These are phyloP conservation scores for Agriotes lineatus DNA, from an alignment of 2,888 invertebrate species.

Conservation along the genomic window DNA sequence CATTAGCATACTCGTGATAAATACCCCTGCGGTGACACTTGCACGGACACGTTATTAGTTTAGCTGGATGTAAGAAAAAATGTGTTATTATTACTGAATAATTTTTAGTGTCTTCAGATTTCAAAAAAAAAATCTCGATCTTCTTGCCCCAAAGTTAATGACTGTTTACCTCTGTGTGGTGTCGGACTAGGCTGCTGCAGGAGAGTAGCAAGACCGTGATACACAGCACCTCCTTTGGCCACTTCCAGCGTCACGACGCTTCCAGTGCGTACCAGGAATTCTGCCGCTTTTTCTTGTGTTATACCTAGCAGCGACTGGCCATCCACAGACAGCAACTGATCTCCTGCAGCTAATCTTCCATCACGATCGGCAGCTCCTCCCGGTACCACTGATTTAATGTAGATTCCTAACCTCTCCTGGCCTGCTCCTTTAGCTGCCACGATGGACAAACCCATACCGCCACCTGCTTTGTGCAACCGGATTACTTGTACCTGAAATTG, in stretches of 20 bases:
- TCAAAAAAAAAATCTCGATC: too few relatives aligned
- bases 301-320: slow-evolving; percentile 85
- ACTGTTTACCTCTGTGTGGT: slow-evolving; percentile 81
- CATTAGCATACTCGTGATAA: background rate
- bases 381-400: slow-evolving; percentile 98
- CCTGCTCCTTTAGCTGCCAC: slow-evolving; percentile 89
- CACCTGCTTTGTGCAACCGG: slow-evolving; percentile 92
- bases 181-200: slow-evolving; percentile 92
- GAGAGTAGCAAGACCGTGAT: slow-evolving; percentile 94
- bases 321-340: slow-evolving; percentile 96
- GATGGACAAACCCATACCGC: slow-evolving; percentile 98
- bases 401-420: slow-evolving; percentile 85
- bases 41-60: slow-evolving; percentile 28
- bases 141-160: background rate
- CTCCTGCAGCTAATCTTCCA: slow-evolving; percentile 95
- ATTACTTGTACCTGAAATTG: slow-evolving; percentile 77
- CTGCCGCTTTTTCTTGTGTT: slow-evolving; percentile 91
- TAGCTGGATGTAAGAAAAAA: background rate
- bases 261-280: slow-evolving; percentile 94
- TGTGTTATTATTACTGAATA: too few relatives aligned
- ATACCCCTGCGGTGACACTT: slow-evolving; percentile 37
- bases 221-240: slow-evolving; percentile 97
- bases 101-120: too few relatives aligned
- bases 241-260: slow-evolving; percentile 95
- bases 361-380: slow-evolving; percentile 94